Percentiles rank a stretch among this genome's conserved stretches.
Evolutionary conservation across 1,140 invertebrate species (phyloP).

Genomic region (Drosophila fuyamai): DNA sequence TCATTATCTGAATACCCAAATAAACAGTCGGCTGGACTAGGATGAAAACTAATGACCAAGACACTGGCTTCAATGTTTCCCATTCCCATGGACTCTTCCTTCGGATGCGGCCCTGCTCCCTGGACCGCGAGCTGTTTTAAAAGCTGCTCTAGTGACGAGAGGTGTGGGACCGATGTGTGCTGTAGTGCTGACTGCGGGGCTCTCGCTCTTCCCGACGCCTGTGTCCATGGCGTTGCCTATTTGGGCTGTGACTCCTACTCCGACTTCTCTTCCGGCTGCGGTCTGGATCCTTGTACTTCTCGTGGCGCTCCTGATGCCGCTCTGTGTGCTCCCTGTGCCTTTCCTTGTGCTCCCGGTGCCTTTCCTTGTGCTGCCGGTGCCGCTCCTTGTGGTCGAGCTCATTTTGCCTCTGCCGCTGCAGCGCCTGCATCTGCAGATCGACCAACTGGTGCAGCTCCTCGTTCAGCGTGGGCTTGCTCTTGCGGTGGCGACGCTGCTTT

Average conservation of each 20-base stretch:
- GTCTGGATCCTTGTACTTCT: not conserved
- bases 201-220: conserved; percentile 1
- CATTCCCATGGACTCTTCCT: too few relatives aligned
- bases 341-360: not conserved
- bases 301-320: not conserved
- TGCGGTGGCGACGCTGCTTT: conserved; percentile 61
- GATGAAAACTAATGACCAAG: not conserved
- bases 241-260: conserved; percentile 6
- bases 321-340: not conserved
- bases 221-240: conserved; percentile 1
- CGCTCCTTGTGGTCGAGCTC: not conserved
- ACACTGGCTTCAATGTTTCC: not conserved
- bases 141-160: not conserved
- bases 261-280: conserved; percentile 4
- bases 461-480: conserved; percentile 65
- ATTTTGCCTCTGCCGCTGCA: conserved; percentile 26
- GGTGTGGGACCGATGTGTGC: conserved; percentile 1
- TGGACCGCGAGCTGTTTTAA: not conserved
- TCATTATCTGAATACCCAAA: conserved; percentile 25
- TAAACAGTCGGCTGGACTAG: conserved; percentile 15
- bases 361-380: not conserved
- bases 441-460: conserved; percentile 72
- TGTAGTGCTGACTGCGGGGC: not conserved
- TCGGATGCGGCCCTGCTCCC: too few relatives aligned
- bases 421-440: conserved; percentile 71